These are phyloP conservation scores for Muscidifurax raptorellus DNA, from an alignment of 1,140 invertebrate genomes.

Conservation along the genomic window DNA sequence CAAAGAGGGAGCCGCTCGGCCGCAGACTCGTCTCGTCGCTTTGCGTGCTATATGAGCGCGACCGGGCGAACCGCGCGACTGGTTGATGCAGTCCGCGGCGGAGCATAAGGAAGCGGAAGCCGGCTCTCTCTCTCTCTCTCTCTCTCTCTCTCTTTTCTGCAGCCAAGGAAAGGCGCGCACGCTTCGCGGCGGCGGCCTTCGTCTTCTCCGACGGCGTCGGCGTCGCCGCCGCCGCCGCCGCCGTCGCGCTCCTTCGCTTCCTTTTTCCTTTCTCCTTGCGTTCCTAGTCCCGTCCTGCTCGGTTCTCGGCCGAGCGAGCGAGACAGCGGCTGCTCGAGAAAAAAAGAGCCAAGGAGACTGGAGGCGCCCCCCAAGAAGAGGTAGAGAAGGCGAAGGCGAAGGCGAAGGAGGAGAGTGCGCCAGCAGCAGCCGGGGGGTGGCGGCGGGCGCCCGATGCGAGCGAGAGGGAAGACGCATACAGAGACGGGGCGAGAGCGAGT, in stretches of 20 bases:
- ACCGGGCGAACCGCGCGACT: conserved; percentile 73
- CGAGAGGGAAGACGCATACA: background rate
- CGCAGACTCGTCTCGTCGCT: conserved; percentile 50
- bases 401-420: background rate
- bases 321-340: background rate
- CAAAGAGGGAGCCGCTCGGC: background rate
- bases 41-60: conserved; percentile 68
- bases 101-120: conserved; percentile 76
- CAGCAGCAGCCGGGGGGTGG: background rate
- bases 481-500: conserved; percentile 37
- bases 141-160: conserved; percentile 16
- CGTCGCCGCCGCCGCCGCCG: conserved; percentile 53
- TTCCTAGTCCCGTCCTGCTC: conserved; percentile 3
- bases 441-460: background rate
- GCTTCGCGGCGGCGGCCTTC: conserved; percentile 71
- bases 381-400: conserved; percentile 12
- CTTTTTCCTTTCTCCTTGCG: conserved; percentile 32
- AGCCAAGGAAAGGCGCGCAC: conserved; percentile 74
- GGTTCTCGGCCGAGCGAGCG: conserved; percentile 7
- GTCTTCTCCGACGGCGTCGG: conserved; percentile 56
- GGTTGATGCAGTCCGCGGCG: conserved; percentile 74
- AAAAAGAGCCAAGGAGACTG: conserved; percentile 36
- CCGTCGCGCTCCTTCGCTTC: conserved; percentile 23
- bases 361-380: conserved; percentile 48
- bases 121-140: conserved; percentile 64